Conservation (phyloP, 2,113 vertebrate species). For the Macquaria ambigua region DNA sequence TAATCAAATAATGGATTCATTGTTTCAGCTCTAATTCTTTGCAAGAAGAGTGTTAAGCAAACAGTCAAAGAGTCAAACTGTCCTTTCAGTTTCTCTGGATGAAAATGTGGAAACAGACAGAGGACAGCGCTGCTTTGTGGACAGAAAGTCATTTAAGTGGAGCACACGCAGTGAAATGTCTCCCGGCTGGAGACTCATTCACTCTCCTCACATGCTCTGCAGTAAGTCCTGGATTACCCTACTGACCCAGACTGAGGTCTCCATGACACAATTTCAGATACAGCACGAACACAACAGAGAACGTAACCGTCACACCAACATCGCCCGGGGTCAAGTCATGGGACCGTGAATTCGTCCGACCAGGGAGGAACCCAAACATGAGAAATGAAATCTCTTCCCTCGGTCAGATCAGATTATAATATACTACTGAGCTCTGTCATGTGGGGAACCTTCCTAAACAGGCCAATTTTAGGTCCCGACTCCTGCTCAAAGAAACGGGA, state of each 20-base stretch:
- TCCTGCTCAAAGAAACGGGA: conserved; percentile 10
- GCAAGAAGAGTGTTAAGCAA: too few relatives aligned
- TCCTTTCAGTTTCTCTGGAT: background rate
- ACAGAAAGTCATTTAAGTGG: background rate
- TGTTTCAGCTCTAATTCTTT: too few relatives aligned
- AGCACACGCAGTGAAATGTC: background rate
- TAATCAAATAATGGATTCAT: too few relatives aligned
- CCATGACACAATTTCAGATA: conserved; percentile 22
- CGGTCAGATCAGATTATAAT: conserved; percentile 35
- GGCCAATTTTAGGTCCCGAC: conserved; percentile 19
- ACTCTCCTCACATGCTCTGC: conserved; percentile 57
- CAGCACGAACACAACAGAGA: conserved; percentile 7
- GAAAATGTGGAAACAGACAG: background rate
- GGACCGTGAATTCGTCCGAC: background rate
- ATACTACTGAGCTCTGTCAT: conserved; percentile 20
- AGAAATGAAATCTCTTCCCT: conserved; percentile 2
- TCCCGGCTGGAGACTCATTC: background rate
- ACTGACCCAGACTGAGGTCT: conserved; percentile 45
- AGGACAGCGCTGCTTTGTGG: background rate
- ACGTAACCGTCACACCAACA: conserved; percentile 3
- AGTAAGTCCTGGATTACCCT: conserved; percentile 54
- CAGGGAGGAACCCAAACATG: conserved; percentile 40
- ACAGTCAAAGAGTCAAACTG: background rate
- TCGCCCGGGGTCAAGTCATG: conserved; percentile 9
- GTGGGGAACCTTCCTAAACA: conserved; percentile 46